Percentiles rank a stretch among this genome's conserved stretches.
These are phyloP conservation scores for Rhinella marina DNA, from an alignment of 2,797 vertebrate species.

Conservation along the genomic window DNA sequence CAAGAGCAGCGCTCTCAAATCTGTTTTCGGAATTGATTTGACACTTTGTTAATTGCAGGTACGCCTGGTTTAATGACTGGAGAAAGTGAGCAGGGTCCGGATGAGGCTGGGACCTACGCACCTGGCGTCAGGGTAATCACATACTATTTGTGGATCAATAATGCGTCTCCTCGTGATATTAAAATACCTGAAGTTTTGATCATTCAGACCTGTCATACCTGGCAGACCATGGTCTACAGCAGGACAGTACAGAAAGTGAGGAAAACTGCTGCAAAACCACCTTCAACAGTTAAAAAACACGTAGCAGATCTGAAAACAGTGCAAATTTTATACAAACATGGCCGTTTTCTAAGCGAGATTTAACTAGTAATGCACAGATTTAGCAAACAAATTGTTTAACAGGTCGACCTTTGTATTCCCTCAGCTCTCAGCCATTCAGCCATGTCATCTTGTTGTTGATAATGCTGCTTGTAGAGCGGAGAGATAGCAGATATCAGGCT, in stretches of 20 bases:
- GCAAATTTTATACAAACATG: background rate
- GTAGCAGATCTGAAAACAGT: background rate
- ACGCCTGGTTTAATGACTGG: slow-evolving; percentile 8
- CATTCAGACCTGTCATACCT: background rate
- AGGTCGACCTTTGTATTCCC: background rate
- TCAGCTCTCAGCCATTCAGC: background rate
- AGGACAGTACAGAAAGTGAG: background rate
- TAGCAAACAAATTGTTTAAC: slow-evolving; percentile 12
- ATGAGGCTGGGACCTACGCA: background rate
- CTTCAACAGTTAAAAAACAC: background rate
- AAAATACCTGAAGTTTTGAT: background rate
- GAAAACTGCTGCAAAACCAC: background rate
- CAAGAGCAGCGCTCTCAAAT: background rate
- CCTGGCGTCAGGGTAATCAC: background rate
- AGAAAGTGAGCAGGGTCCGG: background rate
- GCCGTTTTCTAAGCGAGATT: background rate
- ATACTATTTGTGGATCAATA: slow-evolving; percentile 13
- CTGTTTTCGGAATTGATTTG: slow-evolving; percentile 20
- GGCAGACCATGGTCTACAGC: background rate
- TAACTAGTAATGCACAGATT: background rate
- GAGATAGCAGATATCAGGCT: slow-evolving; percentile 2
- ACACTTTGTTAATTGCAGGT: background rate
- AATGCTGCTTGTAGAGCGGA: slow-evolving; percentile 2
- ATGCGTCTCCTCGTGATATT: slow-evolving; percentile 9
- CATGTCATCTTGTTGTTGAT: background rate